These are phyloP conservation scores for Musca vetustissima DNA, from an alignment of 1,140 invertebrate species.

Conservation along the genomic window DNA sequence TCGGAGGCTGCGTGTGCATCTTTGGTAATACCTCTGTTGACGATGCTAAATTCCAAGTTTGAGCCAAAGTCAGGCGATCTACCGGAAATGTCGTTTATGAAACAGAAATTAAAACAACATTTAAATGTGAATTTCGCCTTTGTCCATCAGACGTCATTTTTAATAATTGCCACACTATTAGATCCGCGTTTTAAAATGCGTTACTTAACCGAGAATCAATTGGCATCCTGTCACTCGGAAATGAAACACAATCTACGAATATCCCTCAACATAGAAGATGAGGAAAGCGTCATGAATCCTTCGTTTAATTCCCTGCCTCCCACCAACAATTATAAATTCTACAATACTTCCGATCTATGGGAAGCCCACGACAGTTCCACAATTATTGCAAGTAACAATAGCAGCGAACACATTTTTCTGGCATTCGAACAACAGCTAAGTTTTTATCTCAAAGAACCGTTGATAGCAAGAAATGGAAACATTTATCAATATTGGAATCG, in stretches of 20 bases:
- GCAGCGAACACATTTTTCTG: conserved; percentile 1
- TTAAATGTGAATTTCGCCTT: conserved; percentile 12
- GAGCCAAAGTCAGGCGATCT: neutral
- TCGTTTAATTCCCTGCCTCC: neutral
- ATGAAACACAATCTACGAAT: neutral
- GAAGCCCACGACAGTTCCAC: conserved; percentile 1
- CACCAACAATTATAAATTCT: neutral
- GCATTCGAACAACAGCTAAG: conserved; percentile 7
- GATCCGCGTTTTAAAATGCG: conserved; percentile 17
- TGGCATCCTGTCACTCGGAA: conserved; percentile 5
- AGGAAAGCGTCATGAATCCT: neutral
- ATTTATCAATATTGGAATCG: conserved; percentile 19
- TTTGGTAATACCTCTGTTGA: conserved; percentile 2
- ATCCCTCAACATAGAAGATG: neutral
- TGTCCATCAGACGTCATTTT: neutral
- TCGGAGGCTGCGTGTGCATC: conserved; percentile 5
- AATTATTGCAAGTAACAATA: neutral
- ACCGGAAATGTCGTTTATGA: neutral
- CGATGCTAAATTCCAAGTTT: conserved; percentile 5
- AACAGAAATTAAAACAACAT: neutral
- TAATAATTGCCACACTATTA: neutral
- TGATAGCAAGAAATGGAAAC: conserved; percentile 14
- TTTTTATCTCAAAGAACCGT: conserved; percentile 8
- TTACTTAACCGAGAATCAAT: conserved; percentile 3
- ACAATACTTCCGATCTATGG: conserved; percentile 16